Conservation (phyloP, 2,113 vertebrate genomes). For the Todiramphus chloris region DNA sequence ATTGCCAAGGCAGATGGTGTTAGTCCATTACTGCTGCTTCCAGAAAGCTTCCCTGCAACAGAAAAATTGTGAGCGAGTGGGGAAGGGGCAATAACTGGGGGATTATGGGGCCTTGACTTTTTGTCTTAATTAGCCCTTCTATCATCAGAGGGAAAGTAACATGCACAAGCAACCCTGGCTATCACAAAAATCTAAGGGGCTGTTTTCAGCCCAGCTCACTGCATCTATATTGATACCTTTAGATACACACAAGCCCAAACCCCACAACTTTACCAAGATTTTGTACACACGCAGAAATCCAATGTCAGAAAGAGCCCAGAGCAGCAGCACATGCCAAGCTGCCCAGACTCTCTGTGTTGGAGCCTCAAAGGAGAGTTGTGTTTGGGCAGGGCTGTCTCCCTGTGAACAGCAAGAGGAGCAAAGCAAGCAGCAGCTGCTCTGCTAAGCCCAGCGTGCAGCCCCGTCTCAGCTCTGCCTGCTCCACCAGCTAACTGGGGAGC, state of each 20-base stretch:
- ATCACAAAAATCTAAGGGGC: neutral
- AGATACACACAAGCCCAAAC: neutral
- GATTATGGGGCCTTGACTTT: rapidly evolving
- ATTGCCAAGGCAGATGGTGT: rapidly evolving
- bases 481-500: neutral
- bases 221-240: neutral
- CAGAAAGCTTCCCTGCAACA: neutral
- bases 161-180: neutral
- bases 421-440: neutral
- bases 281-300: rapidly evolving
- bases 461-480: neutral
- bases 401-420: neutral
- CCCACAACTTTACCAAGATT: neutral
- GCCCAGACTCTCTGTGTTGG: neutral
- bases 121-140: neutral
- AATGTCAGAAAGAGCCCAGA: neutral
- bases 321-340: rapidly evolving
- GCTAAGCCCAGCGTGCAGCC: neutral
- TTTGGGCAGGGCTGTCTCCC: neutral
- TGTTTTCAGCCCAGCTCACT: neutral
- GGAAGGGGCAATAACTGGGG: neutral
- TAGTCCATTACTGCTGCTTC: neutral
- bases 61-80: neutral
- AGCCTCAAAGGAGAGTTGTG: neutral
- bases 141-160: neutral